phyloP scores from a whole-genome alignment of 2,888 invertebrate species.

The Drosophila hawaiiensis region DNA sequence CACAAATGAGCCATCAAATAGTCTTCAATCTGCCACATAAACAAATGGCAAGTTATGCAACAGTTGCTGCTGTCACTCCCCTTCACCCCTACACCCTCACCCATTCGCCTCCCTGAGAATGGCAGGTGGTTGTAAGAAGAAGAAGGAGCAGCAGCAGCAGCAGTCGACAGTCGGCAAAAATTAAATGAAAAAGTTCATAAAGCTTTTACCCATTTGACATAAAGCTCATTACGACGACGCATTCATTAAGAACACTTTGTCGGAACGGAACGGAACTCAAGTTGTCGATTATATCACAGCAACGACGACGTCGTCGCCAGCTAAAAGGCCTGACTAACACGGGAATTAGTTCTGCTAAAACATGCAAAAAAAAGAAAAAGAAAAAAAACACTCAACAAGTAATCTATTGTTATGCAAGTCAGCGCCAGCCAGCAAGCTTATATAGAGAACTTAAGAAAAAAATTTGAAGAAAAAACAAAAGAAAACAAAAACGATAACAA shows the following conservation, averaged over 20 bases:
- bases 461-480: not conserved
- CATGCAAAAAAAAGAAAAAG: not conserved
- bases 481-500: not conserved
- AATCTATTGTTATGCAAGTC: constrained; percentile 29
- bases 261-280: constrained; percentile 2
- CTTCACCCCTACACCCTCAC: too few relatives aligned
- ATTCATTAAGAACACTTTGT: constrained; percentile 41
- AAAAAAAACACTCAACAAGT: not conserved
- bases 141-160: not conserved
- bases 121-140: constrained; percentile 42
- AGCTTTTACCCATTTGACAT: constrained; percentile 40
- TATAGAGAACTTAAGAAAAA: constrained; percentile 21
- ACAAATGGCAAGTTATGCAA: constrained; percentile 58
- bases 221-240: constrained; percentile 45
- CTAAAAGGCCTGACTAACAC: constrained; percentile 19
- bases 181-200: constrained; percentile 43
- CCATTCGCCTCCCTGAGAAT: not conserved
- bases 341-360: constrained; percentile 28
- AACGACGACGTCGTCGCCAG: not conserved
- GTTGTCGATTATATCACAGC: constrained; percentile 18
- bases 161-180: constrained; percentile 26
- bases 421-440: not conserved
- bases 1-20: constrained; percentile 38
- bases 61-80: constrained; percentile 42
- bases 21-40: constrained; percentile 17